Conservation (phyloP, 2,888 invertebrate species). For the Mallateleia sp. region DNA sequence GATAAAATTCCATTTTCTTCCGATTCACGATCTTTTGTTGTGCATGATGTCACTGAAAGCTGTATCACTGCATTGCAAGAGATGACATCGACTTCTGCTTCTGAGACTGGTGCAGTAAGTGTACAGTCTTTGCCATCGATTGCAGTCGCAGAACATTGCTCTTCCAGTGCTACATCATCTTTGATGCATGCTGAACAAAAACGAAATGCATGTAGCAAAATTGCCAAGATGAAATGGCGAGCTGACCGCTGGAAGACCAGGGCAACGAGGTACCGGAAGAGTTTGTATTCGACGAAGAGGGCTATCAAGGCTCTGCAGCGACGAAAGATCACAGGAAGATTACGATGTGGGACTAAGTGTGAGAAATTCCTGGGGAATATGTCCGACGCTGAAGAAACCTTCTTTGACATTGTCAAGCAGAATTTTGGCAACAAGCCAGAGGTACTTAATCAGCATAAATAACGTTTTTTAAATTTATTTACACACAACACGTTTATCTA, state of each 20-base stretch:
- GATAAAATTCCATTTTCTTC: neutral
- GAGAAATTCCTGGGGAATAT: neutral
- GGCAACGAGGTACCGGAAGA: neutral
- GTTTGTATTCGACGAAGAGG: neutral
- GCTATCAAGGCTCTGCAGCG: neutral
- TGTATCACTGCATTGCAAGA: neutral
- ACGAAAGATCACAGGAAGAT: neutral
- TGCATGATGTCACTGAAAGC: neutral
- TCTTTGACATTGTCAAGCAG: neutral
- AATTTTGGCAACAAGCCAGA: neutral
- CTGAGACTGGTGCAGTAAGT: neutral
- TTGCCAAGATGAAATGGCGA: neutral
- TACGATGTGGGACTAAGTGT: neutral
- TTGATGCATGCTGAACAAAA: neutral
- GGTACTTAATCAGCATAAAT: too few species aligned
- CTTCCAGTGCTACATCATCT: neutral
- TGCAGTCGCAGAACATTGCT: neutral
- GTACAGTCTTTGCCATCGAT: neutral
- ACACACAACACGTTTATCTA: neutral
- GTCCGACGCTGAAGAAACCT: neutral
- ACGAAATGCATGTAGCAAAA: neutral
- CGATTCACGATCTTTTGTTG: neutral
- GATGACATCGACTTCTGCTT: neutral
- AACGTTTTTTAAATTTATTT: neutral
- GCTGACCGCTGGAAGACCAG: neutral